A percentile compares a stretch with the other conserved stretches of the same genome.
phyloP scores from a whole-genome alignment of 2,113 vertebrate species.

The Sula dactylatra region DNA sequence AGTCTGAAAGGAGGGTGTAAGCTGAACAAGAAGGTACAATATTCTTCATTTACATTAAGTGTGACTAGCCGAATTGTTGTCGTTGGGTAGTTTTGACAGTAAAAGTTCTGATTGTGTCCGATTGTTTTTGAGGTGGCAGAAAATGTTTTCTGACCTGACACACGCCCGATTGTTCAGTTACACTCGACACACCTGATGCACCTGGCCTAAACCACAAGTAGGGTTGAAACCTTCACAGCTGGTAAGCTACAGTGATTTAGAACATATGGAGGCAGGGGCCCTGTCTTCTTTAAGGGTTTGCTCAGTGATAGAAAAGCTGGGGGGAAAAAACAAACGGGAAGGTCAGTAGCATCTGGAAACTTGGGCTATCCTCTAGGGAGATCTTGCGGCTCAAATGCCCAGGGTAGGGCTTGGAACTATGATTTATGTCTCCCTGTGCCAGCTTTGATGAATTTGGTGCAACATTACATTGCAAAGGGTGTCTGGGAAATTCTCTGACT shows the following conservation, averaged over 20 bases:
- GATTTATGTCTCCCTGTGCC: conserved; percentile 20
- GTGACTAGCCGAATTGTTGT: not conserved
- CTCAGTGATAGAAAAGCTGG: not conserved
- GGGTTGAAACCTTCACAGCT: not conserved
- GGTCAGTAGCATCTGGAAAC: not conserved
- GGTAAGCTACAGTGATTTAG: not conserved
- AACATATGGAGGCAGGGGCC: not conserved
- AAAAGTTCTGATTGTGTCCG: not conserved
- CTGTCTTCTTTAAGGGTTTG: not conserved
- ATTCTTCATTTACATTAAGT: not conserved
- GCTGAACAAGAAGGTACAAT: not conserved
- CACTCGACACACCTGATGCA: not conserved
- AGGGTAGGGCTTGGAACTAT: not conserved
- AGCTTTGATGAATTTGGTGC: conserved; percentile 60
- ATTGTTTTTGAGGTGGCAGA: not conserved
- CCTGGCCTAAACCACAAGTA: not conserved
- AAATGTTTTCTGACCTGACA: not conserved
- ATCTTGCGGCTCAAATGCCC: not conserved
- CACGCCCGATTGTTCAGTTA: not conserved
- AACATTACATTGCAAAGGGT: conserved; percentile 52
- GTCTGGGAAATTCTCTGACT: conserved; percentile 64
- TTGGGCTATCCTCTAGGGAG: not conserved
- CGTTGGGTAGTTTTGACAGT: not conserved
- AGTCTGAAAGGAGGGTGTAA: not conserved
- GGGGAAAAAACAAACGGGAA: not conserved